Evolutionary conservation across 2,888 invertebrate species (phyloP).

Genomic region (Macrophya alboannulata): DNA sequence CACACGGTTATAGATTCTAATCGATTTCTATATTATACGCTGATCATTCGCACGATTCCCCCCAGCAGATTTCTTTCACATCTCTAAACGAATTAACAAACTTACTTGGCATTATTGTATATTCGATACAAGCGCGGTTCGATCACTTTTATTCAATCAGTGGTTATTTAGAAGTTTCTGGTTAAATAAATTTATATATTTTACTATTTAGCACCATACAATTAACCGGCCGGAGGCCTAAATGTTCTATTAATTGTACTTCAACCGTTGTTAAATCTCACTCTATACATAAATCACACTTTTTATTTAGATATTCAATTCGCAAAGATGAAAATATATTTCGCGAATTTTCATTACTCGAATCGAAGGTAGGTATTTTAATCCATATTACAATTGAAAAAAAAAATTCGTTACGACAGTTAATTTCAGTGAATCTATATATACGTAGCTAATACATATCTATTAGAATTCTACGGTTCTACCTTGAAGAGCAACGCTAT

Average conservation of each 20-base stretch:
- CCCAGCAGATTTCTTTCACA: neutral
- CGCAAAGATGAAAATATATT: neutral
- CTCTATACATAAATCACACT: slow-evolving; percentile 26
- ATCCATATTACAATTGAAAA: neutral
- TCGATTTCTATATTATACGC: neutral
- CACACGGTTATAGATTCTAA: neutral
- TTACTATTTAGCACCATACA: slow-evolving; percentile 21
- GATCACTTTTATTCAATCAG: slow-evolving; percentile 28
- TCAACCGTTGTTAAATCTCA: slow-evolving; percentile 8
- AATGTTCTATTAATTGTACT: neutral
- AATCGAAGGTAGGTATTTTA: neutral
- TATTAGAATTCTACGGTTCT: slow-evolving; percentile 31
- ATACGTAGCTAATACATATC: neutral
- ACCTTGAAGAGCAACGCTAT: slow-evolving; percentile 50
- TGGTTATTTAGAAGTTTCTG: neutral
- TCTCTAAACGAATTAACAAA: neutral
- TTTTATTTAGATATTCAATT: neutral
- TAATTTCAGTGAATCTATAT: neutral
- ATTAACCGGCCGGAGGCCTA: slow-evolving; percentile 24
- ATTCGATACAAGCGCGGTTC: slow-evolving; percentile 21
- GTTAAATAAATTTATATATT: slow-evolving; percentile 7
- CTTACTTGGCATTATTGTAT: slow-evolving; percentile 26
- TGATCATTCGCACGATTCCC: neutral
- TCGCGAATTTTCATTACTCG: neutral
- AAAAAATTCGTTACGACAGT: neutral